Evolutionary conservation across 1,140 invertebrate genomes (phyloP).

Genomic region (Phocides pigmalion): DNA sequence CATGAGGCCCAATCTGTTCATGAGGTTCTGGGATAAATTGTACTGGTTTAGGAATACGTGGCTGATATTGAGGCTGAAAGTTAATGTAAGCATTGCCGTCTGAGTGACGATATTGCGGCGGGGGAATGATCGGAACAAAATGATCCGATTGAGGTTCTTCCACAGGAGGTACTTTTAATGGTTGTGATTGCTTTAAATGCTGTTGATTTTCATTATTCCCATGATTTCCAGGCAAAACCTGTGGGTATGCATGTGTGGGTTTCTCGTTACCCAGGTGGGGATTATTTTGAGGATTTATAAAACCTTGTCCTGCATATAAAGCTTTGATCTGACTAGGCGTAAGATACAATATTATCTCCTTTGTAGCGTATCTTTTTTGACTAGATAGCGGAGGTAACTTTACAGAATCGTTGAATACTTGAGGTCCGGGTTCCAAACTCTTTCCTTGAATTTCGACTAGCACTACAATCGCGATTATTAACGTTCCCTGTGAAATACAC

Average conservation of each 20-base stretch:
- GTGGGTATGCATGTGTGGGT: not conserved
- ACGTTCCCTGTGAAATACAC: conserved; percentile 38
- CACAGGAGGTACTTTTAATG: conserved; percentile 10
- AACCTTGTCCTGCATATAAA: conserved; percentile 50
- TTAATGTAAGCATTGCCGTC: conserved; percentile 11
- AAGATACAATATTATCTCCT: conserved; percentile 63
- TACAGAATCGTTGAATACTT: conserved; percentile 45
- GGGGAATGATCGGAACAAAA: not conserved
- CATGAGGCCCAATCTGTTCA: not conserved
- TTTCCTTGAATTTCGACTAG: conserved; percentile 36
- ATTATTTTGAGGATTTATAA: conserved; percentile 32
- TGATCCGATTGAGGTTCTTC: conserved; percentile 27
- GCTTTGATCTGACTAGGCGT: conserved; percentile 62
- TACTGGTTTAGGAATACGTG: not conserved
- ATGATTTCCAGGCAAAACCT: not conserved
- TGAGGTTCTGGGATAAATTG: conserved; percentile 14
- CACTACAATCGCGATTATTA: conserved; percentile 31
- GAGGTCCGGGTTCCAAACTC: conserved; percentile 46
- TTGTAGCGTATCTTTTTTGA: conserved; percentile 51
- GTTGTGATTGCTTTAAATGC: conserved; percentile 10
- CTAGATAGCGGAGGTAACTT: conserved; percentile 22
- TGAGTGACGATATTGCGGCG: not conserved
- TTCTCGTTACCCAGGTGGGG: not conserved
- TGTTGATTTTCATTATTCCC: conserved; percentile 4
- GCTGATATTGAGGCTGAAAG: not conserved